Conservation (phyloP, 2,888 invertebrate genomes). For the Tenthredo mesomela region DNA sequence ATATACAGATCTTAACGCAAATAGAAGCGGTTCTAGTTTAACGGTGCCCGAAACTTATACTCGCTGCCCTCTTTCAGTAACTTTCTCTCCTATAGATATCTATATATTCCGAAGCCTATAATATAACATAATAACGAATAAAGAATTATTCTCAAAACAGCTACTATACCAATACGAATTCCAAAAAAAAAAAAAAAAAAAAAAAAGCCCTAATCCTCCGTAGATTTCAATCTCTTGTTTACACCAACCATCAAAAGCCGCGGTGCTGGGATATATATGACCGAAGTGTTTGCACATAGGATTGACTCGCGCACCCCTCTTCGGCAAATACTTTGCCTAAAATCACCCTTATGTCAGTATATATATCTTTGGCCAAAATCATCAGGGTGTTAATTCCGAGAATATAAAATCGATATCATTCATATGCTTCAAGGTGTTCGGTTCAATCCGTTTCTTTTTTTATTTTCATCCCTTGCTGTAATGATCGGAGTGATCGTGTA, state of each 20-base stretch:
- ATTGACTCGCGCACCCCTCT: constrained; percentile 44
- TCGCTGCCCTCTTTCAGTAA: background rate
- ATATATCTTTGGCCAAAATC: background rate
- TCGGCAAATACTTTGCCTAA: constrained; percentile 37
- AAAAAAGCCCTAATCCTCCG: background rate
- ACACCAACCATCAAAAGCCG: background rate
- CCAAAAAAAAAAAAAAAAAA: background rate
- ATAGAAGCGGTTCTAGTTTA: constrained; percentile 48
- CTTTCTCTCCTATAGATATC: background rate
- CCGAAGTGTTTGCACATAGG: constrained; percentile 44
- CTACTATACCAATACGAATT: background rate
- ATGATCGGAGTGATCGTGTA: background rate
- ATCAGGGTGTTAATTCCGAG: background rate
- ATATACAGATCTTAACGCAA: constrained; percentile 53
- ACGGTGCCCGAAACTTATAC: background rate
- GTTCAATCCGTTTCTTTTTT: background rate
- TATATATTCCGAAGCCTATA: background rate
- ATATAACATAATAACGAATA: background rate
- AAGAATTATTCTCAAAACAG: background rate
- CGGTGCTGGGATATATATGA: background rate
- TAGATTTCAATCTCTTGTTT: constrained; percentile 21
- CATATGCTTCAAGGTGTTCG: background rate
- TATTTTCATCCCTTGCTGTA: background rate
- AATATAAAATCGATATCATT: background rate
- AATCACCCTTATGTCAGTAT: background rate